Evolutionary conservation across 2,888 invertebrate genomes (phyloP).

Genomic region (Thysanoteuthis rhombus): DNA sequence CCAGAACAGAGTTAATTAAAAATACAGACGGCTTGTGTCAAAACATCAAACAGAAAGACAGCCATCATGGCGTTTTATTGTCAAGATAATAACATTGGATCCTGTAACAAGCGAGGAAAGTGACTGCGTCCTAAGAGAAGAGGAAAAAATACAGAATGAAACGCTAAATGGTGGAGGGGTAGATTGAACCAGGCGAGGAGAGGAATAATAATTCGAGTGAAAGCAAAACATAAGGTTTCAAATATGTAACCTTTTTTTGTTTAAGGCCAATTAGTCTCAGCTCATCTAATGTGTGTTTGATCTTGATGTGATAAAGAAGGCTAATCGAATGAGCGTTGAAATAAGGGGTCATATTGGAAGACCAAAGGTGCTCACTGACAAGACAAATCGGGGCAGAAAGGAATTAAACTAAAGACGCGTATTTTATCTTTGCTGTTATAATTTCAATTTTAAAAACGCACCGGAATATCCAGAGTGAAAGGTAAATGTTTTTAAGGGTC

Average conservation of each 20-base stretch:
- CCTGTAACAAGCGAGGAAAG: neutral
- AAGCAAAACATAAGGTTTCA: neutral
- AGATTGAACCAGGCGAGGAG: neutral
- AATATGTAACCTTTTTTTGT: conserved; percentile 1
- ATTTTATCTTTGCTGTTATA: neutral
- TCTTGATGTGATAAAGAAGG: neutral
- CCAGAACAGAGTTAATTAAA: neutral
- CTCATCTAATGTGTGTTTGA: neutral
- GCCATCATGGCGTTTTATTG: neutral
- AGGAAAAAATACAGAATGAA: neutral
- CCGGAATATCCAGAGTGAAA: neutral
- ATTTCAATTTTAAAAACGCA: neutral
- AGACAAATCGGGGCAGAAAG: neutral
- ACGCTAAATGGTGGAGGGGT: neutral
- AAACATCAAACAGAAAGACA: neutral
- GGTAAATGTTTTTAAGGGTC: neutral
- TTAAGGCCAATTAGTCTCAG: neutral
- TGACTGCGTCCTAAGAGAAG: neutral
- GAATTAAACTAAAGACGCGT: neutral
- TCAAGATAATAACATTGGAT: neutral
- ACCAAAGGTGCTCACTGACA: neutral
- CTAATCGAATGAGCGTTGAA: neutral
- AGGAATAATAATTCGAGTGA: neutral
- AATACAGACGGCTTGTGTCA: neutral
- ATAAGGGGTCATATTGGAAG: neutral